Evolutionary conservation across 2,797 vertebrate species (phyloP).

Genomic region (Rhynchonycteris naso): DNA sequence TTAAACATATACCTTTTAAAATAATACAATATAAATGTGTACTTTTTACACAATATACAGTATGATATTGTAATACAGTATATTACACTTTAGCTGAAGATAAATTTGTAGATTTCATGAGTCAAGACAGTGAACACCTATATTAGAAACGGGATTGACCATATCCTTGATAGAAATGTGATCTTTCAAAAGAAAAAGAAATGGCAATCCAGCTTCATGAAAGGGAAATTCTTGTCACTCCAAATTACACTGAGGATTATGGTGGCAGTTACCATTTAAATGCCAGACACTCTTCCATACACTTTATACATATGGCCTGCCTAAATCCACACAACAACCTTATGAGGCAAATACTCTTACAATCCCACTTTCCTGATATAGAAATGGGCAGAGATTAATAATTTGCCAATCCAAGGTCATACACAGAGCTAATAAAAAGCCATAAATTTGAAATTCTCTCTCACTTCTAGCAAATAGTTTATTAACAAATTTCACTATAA

Average conservation of each 20-base stretch:
- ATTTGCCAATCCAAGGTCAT: slow-evolving; percentile 38
- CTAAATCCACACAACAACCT: slow-evolving; percentile 14
- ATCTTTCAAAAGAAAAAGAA: not conserved
- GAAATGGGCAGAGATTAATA: slow-evolving; percentile 49
- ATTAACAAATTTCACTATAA: slow-evolving; percentile 54
- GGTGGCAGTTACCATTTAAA: not conserved
- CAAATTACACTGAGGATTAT: not conserved
- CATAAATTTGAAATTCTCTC: slow-evolving; percentile 45
- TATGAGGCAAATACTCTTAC: slow-evolving; percentile 43
- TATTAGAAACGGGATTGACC: not conserved
- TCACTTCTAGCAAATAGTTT: slow-evolving; percentile 41
- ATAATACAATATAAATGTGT: not conserved
- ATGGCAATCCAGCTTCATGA: not conserved
- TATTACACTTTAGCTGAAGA: slow-evolving; percentile 8
- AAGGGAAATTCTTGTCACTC: slow-evolving; percentile 23
- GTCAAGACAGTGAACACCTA: not conserved
- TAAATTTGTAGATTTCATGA: slow-evolving; percentile 45
- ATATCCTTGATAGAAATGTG: not conserved
- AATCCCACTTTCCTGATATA: slow-evolving; percentile 15
- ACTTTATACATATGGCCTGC: not conserved
- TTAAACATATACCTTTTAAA: not conserved
- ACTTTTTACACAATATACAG: not conserved
- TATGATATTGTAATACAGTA: not conserved
- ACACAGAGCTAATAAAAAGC: slow-evolving; percentile 14
- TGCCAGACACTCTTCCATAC: not conserved